Evolutionary conservation across 2,888 invertebrate species (phyloP).

Genomic region (Scaptodrosophila latifasciaeformis): DNA sequence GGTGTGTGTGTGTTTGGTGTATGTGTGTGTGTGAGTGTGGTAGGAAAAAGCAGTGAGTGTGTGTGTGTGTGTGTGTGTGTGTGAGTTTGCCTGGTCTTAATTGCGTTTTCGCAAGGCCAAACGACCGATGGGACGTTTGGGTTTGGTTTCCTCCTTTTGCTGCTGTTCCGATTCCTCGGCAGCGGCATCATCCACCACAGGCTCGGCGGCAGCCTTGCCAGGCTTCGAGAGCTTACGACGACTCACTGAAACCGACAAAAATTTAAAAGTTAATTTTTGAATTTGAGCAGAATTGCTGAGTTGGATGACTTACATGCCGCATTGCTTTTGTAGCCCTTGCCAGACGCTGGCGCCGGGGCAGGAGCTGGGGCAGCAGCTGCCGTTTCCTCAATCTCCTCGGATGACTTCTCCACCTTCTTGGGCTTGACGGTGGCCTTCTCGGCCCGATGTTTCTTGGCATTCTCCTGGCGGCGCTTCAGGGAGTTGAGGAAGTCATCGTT

Average conservation of each 20-base stretch:
- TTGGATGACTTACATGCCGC: slow-evolving; percentile 69
- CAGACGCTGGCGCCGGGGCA: slow-evolving; percentile 59
- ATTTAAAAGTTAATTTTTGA: not conserved
- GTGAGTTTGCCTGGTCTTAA: too few relatives aligned
- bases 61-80: too few relatives aligned
- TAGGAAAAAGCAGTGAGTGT: too few relatives aligned
- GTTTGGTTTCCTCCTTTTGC: slow-evolving; percentile 68
- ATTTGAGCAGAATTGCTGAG: too few relatives aligned
- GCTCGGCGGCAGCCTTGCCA: slow-evolving; percentile 59
- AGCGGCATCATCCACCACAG: slow-evolving; percentile 52
- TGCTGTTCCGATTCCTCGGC: slow-evolving; percentile 68
- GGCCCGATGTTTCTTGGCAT: slow-evolving; percentile 79
- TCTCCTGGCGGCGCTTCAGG: slow-evolving; percentile 83
- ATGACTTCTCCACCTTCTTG: slow-evolving; percentile 46
- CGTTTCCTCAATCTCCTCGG: slow-evolving; percentile 57
- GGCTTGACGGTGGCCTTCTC: slow-evolving; percentile 68
- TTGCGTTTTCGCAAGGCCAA: slow-evolving; percentile 72
- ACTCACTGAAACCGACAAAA: slow-evolving; percentile 50
- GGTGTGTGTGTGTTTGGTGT: too few relatives aligned
- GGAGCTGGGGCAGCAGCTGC: slow-evolving; percentile 46
- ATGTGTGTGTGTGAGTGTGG: too few relatives aligned
- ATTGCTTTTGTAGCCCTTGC: slow-evolving; percentile 68
- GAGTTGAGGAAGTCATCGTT: slow-evolving; percentile 85
- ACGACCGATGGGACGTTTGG: slow-evolving; percentile 68
- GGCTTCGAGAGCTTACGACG: slow-evolving; percentile 69